phyloP scores from a whole-genome alignment of 2,113 vertebrate genomes.

The Trichechus manatus region DNA sequence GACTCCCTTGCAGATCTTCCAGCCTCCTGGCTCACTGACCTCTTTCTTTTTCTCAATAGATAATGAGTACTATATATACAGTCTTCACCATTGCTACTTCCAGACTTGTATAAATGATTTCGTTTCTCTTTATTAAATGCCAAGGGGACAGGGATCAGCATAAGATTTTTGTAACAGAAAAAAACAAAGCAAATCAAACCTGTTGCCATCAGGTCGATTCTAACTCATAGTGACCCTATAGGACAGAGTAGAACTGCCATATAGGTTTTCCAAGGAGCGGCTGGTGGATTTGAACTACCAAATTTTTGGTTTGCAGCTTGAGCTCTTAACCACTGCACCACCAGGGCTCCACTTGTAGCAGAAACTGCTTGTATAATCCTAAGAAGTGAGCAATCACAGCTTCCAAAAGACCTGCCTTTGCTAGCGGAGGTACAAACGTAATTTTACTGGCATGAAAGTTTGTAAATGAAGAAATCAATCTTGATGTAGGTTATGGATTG shows the following conservation, averaged over 20 bases:
- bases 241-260: too few relatives aligned
- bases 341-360: background rate
- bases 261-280: too few relatives aligned
- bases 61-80: background rate
- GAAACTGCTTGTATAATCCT: background rate
- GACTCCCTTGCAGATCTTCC: background rate
- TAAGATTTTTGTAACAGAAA: background rate
- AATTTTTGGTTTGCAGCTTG: too few relatives aligned
- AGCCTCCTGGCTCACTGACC: background rate
- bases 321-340: too few relatives aligned
- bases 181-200: too few relatives aligned
- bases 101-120: background rate
- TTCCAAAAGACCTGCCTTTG: background rate
- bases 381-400: background rate
- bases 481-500: background rate
- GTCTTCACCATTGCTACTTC: background rate
- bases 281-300: too few relatives aligned
- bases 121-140: background rate
- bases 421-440: background rate
- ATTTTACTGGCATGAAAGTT: background rate
- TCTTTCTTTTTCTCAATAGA: background rate
- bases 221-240: too few relatives aligned
- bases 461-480: background rate
- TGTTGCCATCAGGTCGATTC: too few relatives aligned
- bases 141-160: background rate